Evolutionary conservation across 2,797 vertebrate genomes (phyloP), one percentile per base, ranked within the genome.

Genomic region (Parauchenoglanis punctatus): DNA sequence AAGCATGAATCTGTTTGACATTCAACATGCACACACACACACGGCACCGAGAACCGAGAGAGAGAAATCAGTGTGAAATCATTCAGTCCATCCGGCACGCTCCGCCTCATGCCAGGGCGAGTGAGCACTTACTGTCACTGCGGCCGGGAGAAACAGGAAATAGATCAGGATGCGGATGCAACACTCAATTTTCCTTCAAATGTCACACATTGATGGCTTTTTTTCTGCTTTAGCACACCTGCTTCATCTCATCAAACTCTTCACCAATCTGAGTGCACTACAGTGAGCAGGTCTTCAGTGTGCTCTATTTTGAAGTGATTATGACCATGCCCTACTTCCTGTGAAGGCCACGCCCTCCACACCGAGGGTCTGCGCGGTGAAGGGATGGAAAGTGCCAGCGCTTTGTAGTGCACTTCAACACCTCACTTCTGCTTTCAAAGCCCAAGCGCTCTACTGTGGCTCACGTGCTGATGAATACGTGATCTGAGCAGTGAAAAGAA

Each of bases 221-320:
- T 44, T 76, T 52, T 28, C 25, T 52, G 46, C 73, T n/a, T n/a
- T 52, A 76, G 73, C 73, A 17, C 73, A 76, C 73, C 73, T 76
- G 73, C 73, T 28, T 76, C 73, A 76, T 52, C 73, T 76, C 46
- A 52, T 76, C 73, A 15, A n/a, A 52, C 73, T 17, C 73, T 52
- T 52, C 73, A 28, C 7, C 73, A 15, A 7, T 7, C 25, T 52
- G 73, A 76, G 73, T 28, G 73, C 73, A 17, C 46, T 52, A 28
- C 46, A 76, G 6, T 28, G 46, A 54, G 73, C 73, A 76, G 44
- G 25, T 17, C 49, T 76, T 52, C 73, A 52, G 46, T 52, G n/a
- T 13, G 1, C 46, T 76, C 52, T 17, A 46, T 44, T 75, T 13
- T 52, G 1, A 17, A 76, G 23, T 76, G 11, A 52, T 76, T 17